Conservation (phyloP, 2,797 vertebrate genomes). For the Hylomyscus alleni region DNA sequence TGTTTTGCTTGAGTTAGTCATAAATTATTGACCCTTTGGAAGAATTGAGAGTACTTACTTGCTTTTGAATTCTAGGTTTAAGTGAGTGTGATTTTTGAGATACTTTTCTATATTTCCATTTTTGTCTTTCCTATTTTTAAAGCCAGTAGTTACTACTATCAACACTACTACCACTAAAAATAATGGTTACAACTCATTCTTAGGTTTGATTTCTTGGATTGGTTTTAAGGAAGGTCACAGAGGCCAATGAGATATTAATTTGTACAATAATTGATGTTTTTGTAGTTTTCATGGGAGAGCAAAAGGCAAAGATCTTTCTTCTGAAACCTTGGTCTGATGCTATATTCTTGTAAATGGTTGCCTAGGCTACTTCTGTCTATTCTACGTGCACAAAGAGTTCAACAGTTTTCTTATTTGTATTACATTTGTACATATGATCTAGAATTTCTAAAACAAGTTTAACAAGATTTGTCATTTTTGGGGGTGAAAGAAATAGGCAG, state of each 20-base stretch:
- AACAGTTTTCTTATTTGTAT: background rate
- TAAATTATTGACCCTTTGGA: constrained; percentile 12
- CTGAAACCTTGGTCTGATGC: constrained; percentile 20
- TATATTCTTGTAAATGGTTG: background rate
- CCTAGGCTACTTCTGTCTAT: background rate
- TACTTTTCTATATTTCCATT: constrained; percentile 47
- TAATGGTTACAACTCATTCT: constrained; percentile 30
- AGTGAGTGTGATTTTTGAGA: constrained; percentile 50
- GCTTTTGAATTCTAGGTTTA: constrained; percentile 46
- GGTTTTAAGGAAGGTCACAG: constrained; percentile 43
- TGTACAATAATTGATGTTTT: constrained; percentile 50
- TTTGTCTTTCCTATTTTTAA: constrained; percentile 1
- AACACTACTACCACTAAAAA: background rate
- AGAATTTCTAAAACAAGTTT: constrained; percentile 28
- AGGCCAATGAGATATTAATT: background rate
- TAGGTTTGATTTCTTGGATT: constrained; percentile 48
- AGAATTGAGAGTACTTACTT: constrained; percentile 39
- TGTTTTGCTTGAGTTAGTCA: constrained; percentile 35
- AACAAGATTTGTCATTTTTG: constrained; percentile 28
- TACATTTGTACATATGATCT: background rate
- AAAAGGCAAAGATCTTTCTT: constrained; percentile 23
- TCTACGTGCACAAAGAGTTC: constrained; percentile 19
- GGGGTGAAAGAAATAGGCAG: background rate
- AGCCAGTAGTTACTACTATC: constrained; percentile 10
- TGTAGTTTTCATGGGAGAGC: constrained; percentile 46